A percentile compares a stretch with the other conserved stretches of the same genome.
Conservation (phyloP, 2,113 vertebrate genomes). For the Plotosus lineatus region DNA sequence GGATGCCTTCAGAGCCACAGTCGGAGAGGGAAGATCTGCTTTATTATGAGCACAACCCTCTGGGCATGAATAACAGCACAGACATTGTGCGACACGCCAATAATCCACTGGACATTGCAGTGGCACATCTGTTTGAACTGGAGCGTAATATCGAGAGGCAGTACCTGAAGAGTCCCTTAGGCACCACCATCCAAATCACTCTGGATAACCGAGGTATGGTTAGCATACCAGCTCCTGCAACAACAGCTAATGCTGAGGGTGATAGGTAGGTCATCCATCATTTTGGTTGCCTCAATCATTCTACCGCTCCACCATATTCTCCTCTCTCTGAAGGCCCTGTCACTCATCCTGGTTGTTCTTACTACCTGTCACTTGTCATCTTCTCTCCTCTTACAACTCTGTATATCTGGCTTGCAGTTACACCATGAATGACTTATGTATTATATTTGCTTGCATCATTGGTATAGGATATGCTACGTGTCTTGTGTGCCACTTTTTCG, state of each 20-base stretch:
- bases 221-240: constrained; percentile 90
- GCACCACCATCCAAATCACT: constrained; percentile 94
- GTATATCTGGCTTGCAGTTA: neutral
- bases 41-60: constrained; percentile 87
- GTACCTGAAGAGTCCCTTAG: constrained; percentile 95
- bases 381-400: neutral
- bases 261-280: constrained; percentile 92
- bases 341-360: constrained; percentile 14
- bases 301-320: constrained; percentile 1
- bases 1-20: constrained; percentile 83
- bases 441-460: constrained; percentile 1
- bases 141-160: constrained; percentile 92
- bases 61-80: constrained; percentile 69
- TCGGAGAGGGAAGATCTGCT: constrained; percentile 88
- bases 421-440: neutral
- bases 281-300: constrained; percentile 82
- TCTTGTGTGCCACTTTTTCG: neutral
- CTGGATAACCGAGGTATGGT: constrained; percentile 93
- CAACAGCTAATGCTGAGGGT: constrained; percentile 88
- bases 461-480: neutral
- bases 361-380: neutral
- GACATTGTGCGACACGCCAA: constrained; percentile 79
- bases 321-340: neutral
- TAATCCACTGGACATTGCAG: constrained; percentile 94
- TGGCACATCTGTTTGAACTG: constrained; percentile 87